Evolutionary conservation across 2,888 invertebrate genomes (phyloP), one percentile per base, ranked within the genome.

Genomic region (Catocala nupta): DNA sequence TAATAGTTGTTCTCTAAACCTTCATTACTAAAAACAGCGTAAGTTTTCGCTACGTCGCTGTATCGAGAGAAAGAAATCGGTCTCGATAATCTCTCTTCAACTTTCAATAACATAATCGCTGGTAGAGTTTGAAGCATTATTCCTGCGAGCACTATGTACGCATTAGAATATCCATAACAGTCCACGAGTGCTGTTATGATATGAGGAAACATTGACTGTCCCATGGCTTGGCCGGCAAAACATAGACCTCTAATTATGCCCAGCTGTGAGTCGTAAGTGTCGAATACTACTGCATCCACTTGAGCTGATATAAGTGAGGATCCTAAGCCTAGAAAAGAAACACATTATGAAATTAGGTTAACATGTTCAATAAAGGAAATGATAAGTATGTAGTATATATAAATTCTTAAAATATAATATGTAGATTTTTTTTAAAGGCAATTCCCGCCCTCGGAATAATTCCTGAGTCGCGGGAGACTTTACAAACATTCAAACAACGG

Each of bases 231-330:
- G 1, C 92, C 94, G 5, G 89, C 83, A 56, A 88, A 91, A 70
- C 91, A 91, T 50, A 92, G 56, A 25, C 90, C 90, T 70, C 91
- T 85, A 50, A 94, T 82, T 12, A 91, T 70, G 45, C 87, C 90
- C 12, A 93, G 67, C 12, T 90, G 85, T 11, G 88, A 83, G 72
- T 95, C 93, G 65, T 94, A 95, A 0, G 91, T 92, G 65, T 95
- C 95, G 69, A 91, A 91, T 53, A 94, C 78, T 13, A 94, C 88
- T 34, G 91, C 93, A 65, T 94, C 93, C 6, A 95, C 89, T 85
- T 95, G 94, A 7, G 93, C 91, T 52, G 93, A 89, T 73, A 93
- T 85, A 7, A 95, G 63, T 10, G 94, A 93, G 12, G 93, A 91
- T 7, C 95, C 94, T 10, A 94, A 73, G 63, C 94, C 95, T 95